Evolutionary conservation across 2,888 invertebrate species (phyloP), one percentile per base, ranked within the genome.

Genomic region (Carpatolechia fugitivella): DNA sequence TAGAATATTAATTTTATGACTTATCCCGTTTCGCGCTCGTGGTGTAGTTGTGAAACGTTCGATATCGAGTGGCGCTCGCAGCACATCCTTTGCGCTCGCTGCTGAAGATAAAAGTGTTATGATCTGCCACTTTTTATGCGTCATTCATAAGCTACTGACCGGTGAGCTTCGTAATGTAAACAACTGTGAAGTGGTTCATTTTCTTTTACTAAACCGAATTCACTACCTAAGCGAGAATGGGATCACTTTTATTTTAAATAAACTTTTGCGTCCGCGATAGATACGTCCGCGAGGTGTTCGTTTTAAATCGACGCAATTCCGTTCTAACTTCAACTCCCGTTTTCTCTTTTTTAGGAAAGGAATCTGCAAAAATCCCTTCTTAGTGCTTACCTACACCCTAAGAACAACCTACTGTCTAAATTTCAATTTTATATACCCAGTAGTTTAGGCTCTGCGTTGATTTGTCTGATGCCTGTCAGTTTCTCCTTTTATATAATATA

Each of bases 41-140:
- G 38, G 50, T 54, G 52, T 41, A 53, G 57, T 75, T 76, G 67
- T 72, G 74, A 74, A 74, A 76, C 61, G 62, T 63, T 65, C 58
- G 65, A 66, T 74, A 78, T 70, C 72, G 67, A 62, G 58, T 57
- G 53, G 56, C 58, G 56, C 60, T 33, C 24, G 55, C 56, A 66
- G 64, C 65, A 79, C 76, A 74, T 80, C 80, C 80, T 80, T 74
- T 74, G 65, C 41, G 30, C 7, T 20, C 13, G 16, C 67, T 64
- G 67, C 62, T 64, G 56, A 55, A 61, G 76, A 76, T 75, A 78
- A 76, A 66, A 67, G 61, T 64, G 63, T 61, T 59, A 56, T 59
- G 52, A 65, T 62, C 62, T 66, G 57, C 58, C 44, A 57, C 51
- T 55, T 57, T 61, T 56, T 55, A 52, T 59, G 49, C 54, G 52